Conservation (phyloP, 2,797 vertebrate genomes). For the Phrynocephalus vlangalii region DNA sequence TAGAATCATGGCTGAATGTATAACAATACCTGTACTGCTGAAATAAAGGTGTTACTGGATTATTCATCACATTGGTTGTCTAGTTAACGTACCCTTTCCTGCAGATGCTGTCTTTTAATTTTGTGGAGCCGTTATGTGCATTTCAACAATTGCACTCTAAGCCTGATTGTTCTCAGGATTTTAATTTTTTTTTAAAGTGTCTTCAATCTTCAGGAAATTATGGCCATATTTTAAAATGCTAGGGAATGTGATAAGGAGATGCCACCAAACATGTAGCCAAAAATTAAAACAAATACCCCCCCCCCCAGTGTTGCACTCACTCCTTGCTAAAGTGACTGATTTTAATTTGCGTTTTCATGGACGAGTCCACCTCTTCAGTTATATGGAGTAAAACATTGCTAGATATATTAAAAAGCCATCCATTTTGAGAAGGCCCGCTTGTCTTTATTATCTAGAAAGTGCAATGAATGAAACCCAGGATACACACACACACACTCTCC, state of each 20-base stretch:
- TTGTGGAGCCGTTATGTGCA: neutral
- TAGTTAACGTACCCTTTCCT: accelerated
- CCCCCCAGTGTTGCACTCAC: constrained; percentile 1
- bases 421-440: neutral
- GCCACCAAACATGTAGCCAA: neutral
- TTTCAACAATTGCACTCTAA: neutral
- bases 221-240: constrained; percentile 19
- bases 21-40: neutral
- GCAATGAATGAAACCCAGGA: constrained; percentile 21
- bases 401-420: neutral
- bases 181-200: neutral
- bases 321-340: neutral
- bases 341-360: no score
- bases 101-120: constrained; percentile 5
- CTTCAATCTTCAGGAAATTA: constrained; percentile 10
- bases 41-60: neutral
- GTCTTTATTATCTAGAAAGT: neutral
- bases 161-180: neutral
- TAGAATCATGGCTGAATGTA: neutral
- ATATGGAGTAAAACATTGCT: neutral
- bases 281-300: no score
- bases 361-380: no score
- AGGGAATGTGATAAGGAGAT: neutral
- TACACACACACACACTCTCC: neutral
- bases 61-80: neutral